A percentile compares a stretch with the other conserved stretches of the same genome.
Conservation (phyloP, 2,797 vertebrate species). For the Xenentodon cancila region DNA sequence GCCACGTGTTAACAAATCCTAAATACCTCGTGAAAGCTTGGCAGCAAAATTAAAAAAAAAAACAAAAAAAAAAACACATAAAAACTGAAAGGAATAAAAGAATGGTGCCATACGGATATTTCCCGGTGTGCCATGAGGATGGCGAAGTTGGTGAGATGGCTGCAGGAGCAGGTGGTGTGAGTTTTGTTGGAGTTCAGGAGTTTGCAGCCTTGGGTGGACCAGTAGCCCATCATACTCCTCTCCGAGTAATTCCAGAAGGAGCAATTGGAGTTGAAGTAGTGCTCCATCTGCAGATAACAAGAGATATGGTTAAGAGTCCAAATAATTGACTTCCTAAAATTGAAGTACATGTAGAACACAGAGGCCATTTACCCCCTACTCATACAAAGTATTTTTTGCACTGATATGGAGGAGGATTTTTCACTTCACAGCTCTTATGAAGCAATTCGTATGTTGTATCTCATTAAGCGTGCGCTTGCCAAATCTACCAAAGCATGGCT, state of each 20-base stretch:
- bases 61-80: neutral
- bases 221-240: constrained; percentile 99
- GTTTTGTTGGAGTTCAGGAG: constrained; percentile 96
- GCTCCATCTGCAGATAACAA: constrained; percentile 89
- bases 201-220: constrained; percentile 99
- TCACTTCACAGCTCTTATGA: constrained; percentile 75
- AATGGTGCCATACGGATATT: constrained; percentile 84
- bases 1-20: neutral
- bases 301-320: constrained; percentile 80
- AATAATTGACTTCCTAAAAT: constrained; percentile 81
- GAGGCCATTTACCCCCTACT: constrained; percentile 79
- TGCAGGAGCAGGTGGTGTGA: constrained; percentile 96
- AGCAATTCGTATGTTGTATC: constrained; percentile 75
- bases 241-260: constrained; percentile 99
- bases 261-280: constrained; percentile 99
- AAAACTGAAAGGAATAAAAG: neutral
- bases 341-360: constrained; percentile 77
- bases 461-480: constrained; percentile 78
- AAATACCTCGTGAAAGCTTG: neutral
- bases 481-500: constrained; percentile 73
- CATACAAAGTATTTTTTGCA: constrained; percentile 71
- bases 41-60: neutral
- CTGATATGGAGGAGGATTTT: constrained; percentile 71
- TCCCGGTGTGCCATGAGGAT: constrained; percentile 97
- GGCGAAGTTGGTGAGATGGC: constrained; percentile 98